These are phyloP conservation scores for Synchiropus splendidus DNA, from an alignment of 2,113 vertebrate species.

Conservation along the genomic window DNA sequence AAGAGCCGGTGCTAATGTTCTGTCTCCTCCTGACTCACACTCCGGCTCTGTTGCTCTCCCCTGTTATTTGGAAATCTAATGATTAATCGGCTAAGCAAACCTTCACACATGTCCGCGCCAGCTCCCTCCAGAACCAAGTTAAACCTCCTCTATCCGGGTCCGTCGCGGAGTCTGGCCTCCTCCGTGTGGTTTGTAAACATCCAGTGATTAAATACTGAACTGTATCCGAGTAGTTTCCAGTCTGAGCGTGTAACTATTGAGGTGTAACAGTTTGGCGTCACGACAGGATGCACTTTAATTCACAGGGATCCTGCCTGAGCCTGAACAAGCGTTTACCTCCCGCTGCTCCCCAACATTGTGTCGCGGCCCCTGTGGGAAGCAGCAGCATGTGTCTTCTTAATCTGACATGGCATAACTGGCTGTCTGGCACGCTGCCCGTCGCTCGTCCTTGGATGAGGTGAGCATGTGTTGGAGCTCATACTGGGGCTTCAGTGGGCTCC, in stretches of 20 bases:
- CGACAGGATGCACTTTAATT: constrained; percentile 2
- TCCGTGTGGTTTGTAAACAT: too few species aligned
- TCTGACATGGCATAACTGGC: constrained; percentile 42
- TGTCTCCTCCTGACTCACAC: too few species aligned
- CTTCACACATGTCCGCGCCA: too few species aligned
- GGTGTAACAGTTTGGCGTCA: background rate
- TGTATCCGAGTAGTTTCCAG: background rate
- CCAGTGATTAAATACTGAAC: background rate
- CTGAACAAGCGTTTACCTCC: constrained; percentile 15
- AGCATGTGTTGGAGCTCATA: constrained; percentile 14
- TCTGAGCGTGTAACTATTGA: background rate
- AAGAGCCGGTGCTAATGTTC: too few species aligned
- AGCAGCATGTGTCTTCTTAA: constrained; percentile 40
- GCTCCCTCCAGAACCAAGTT: too few species aligned
- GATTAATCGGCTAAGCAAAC: too few species aligned
- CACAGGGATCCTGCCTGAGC: constrained; percentile 5
- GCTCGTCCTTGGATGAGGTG: constrained; percentile 27
- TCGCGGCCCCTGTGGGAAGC: constrained; percentile 38
- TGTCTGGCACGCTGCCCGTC: constrained; percentile 35
- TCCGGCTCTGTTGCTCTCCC: too few species aligned
- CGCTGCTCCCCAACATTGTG: constrained; percentile 24
- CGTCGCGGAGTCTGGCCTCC: too few species aligned
- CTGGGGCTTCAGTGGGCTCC: constrained; percentile 4
- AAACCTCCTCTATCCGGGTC: too few species aligned
- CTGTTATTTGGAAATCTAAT: too few species aligned